Percentiles rank a stretch among this genome's conserved stretches.
Evolutionary conservation across 2,888 invertebrate genomes (phyloP).

Genomic region (Listrodromus nycthemerus): DNA sequence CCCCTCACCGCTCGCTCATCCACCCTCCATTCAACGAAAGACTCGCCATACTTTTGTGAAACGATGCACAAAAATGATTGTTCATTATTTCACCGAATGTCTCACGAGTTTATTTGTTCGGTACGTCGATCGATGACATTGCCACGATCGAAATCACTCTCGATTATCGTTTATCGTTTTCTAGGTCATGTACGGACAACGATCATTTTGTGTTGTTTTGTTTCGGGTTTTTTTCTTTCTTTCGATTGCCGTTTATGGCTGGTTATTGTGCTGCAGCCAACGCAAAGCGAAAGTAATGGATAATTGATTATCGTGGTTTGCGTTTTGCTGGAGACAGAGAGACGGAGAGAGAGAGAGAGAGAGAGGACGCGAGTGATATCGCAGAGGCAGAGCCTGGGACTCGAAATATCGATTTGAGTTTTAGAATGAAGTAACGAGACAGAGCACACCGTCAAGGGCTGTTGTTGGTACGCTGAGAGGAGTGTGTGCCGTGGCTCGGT

Average conservation of each 20-base stretch:
- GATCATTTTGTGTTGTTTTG: too few species aligned
- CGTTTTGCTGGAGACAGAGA: conserved; percentile 49
- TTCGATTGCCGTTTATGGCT: too few species aligned
- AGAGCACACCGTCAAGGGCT: conserved; percentile 43
- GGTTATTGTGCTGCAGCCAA: background rate
- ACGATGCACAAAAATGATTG: background rate
- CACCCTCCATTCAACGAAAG: too few species aligned
- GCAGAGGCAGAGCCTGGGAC: conserved; percentile 64
- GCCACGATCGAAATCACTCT: too few species aligned
- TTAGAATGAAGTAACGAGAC: conserved; percentile 65
- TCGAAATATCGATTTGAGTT: conserved; percentile 76
- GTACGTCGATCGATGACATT: too few species aligned
- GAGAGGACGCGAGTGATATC: conserved; percentile 39
- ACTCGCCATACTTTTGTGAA: too few species aligned
- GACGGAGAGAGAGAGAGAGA: conserved; percentile 38
- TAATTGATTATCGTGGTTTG: conserved; percentile 61
- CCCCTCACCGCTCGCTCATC: too few species aligned
- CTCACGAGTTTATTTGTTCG: background rate
- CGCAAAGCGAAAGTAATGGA: conserved; percentile 26
- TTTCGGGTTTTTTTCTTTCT: too few species aligned
- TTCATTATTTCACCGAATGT: background rate
- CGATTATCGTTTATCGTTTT: too few species aligned
- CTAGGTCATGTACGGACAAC: too few species aligned
- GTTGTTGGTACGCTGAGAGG: conserved; percentile 35
- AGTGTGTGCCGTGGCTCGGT: conserved; percentile 35